Evolutionary conservation across 2,797 vertebrate genomes (phyloP), one percentile per base, ranked within the genome.

Genomic region (Poecilia picta): DNA sequence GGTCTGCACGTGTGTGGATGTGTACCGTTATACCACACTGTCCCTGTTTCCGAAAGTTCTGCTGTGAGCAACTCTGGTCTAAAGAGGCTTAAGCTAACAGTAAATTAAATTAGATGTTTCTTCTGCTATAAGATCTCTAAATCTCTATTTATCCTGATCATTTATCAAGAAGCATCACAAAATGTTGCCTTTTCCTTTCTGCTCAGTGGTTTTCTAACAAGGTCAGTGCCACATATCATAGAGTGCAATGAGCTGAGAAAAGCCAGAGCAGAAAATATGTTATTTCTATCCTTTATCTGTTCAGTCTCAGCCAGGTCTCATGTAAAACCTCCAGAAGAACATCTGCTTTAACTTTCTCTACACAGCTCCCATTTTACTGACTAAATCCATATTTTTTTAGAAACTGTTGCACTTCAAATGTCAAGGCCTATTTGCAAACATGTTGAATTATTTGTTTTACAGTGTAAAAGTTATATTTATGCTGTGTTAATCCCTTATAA

Each of bases 1-100:
- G 81, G 92, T 88, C 88, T 89, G 87, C 91, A 92, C 91, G 88
- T 91, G 91, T 81, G 81, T 79, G 80, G 84, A 78, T 83, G 83
- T 70, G 59, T 76, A 85, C 91, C 85, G 82, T 89, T 89, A 86
- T 89, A 87, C 87, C 77, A 55, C 80, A 82, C 74, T 72, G 86
- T 78, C 45, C 70, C 68, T 71, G 87, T 84, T 78, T 66, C 71
- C 73, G 76, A 76, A 84, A 72, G 76, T 31, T 31, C 57, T 75
- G 77, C n/a, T 41, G 8, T 83, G 81, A 85, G 83, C 74, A 84
- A 70, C n/a, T 73, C 28, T 28, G 77, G 20, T 78, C 62, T n/a
- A 57, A 74, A 81, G 66, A 76, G 15, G 57, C 31, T 68, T 28
- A 41, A 64, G 68, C 36, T 71, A 66, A 43, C 11, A 82, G 49